Evolutionary conservation across 1,140 invertebrate genomes (phyloP), one percentile per base, ranked within the genome.

Genomic region (Belonocnema kinseyi): DNA sequence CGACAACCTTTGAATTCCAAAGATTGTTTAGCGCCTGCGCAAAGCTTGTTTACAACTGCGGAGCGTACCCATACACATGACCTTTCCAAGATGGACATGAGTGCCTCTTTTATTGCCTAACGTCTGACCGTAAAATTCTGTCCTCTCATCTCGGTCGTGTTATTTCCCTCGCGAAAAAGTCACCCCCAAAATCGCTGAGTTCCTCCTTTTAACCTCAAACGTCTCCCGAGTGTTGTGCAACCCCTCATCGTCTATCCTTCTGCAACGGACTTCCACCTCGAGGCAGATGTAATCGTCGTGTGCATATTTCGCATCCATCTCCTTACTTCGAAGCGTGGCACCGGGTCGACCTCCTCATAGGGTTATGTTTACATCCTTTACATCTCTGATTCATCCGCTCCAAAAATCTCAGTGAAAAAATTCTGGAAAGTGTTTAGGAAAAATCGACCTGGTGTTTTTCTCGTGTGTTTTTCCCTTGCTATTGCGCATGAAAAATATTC

Each of bases 51-150:
- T 92, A 92, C 90, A 92, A 92, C 89, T 90, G 90, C 90, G 86
- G 88, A 90, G 89, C 85, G 86, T 85, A 85, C 84, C 85, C 53
- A 91, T 89, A 85, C 85, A 91, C 89, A 92, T 91, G 90, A 92
- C 90, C 90, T 92, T 92, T 92, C 88, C 90, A 92, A 91, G 87
- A 91, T 91, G 90, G 90, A 90, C 85, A 89, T 88, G 86, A 91
- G 87, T 85, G 84, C 84, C 84, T 82, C 84, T 85, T 85, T 85
- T 83, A 81, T 82, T 81, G 85, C 78, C 80, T 81, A 85, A 66
- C 33, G 87, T 82, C 81, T 87, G 81, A 83, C 72, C 76, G 76
- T 71, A 76, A 73, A 56, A 51, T 75, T 52, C 58, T 52, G 53
- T 73, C 61, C 12, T 73, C 77, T 78, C 75, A 73, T 19, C 40